Conservation (phyloP, 2,888 invertebrate species). For the Choristoneura rosaceana region DNA sequence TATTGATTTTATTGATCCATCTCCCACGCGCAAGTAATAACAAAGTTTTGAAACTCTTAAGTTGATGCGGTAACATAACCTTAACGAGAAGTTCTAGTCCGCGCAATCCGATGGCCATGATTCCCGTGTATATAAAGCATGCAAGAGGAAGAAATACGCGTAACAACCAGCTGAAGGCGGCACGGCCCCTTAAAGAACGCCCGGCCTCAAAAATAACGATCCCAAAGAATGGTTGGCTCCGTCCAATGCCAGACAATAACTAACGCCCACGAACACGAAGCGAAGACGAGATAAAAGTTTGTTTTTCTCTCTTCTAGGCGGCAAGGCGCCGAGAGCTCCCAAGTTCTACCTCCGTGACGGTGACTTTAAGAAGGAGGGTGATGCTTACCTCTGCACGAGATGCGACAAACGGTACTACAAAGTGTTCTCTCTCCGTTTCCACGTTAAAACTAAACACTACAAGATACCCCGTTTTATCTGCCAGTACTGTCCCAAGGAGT, state of each 20-base stretch:
- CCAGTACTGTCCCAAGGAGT: conserved; percentile 57
- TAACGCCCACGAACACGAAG: neutral
- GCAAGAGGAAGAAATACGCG: conserved; percentile 1
- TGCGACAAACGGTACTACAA: conserved; percentile 66
- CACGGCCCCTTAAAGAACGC: neutral
- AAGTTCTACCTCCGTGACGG: conserved; percentile 60
- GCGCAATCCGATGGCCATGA: no score
- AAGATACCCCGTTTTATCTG: conserved; percentile 61
- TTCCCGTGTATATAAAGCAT: no score
- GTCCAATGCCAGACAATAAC: neutral
- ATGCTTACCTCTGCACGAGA: conserved; percentile 54
- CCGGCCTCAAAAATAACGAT: neutral
- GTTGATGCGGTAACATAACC: no score
- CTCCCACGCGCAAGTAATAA: no score
- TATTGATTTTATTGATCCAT: no score
- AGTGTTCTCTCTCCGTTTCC: conserved; percentile 57
- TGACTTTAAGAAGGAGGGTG: conserved; percentile 61
- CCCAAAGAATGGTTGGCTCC: neutral
- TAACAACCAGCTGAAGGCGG: neutral
- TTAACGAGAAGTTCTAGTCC: no score
- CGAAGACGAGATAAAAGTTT: conserved; percentile 41
- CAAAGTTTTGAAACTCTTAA: no score
- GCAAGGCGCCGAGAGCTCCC: conserved; percentile 45
- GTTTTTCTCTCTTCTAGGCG: conserved; percentile 65
- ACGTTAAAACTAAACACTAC: conserved; percentile 68